A percentile compares a stretch with the other conserved stretches of the same genome.
phyloP scores from a whole-genome alignment of 2,113 vertebrate genomes.

The Atrichornis clamosus region DNA sequence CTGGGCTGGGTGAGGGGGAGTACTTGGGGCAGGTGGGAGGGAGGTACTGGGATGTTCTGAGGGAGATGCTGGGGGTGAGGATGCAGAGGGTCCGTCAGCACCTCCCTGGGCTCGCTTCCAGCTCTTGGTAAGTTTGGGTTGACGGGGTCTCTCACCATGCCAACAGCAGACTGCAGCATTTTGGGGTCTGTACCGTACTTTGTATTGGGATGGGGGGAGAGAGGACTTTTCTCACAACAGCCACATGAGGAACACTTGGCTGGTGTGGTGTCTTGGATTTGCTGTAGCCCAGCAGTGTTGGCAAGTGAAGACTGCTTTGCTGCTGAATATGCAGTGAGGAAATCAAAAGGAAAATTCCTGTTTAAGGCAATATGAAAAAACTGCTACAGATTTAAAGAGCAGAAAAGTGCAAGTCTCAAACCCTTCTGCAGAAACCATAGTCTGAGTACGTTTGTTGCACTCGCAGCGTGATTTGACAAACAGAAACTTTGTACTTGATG shows the following conservation, averaged over 20 bases:
- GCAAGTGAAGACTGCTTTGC: not conserved
- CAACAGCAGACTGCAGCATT: not conserved
- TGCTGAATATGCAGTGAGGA: not conserved
- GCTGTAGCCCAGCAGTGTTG: not conserved
- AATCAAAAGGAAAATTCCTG: constrained; percentile 13
- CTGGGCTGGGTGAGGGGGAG: not conserved
- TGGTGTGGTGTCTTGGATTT: not conserved
- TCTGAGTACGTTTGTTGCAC: not conserved
- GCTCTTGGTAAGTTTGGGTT: not conserved
- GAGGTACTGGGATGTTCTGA: not conserved
- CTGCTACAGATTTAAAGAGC: not conserved
- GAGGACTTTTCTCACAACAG: not conserved
- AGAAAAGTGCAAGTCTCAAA: not conserved
- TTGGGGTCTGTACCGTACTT: not conserved
- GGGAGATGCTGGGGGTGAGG: not conserved
- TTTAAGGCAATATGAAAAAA: not conserved
- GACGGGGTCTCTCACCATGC: not conserved
- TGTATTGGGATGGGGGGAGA: not conserved
- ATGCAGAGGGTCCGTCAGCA: not conserved
- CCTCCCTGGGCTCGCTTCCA: not conserved
- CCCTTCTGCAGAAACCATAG: not conserved
- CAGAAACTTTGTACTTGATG: not conserved
- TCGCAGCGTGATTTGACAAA: not conserved
- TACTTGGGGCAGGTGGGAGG: accelerated
- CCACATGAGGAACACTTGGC: not conserved